phyloP scores from a whole-genome alignment of 2,888 invertebrate species.

The Timandra comae region DNA sequence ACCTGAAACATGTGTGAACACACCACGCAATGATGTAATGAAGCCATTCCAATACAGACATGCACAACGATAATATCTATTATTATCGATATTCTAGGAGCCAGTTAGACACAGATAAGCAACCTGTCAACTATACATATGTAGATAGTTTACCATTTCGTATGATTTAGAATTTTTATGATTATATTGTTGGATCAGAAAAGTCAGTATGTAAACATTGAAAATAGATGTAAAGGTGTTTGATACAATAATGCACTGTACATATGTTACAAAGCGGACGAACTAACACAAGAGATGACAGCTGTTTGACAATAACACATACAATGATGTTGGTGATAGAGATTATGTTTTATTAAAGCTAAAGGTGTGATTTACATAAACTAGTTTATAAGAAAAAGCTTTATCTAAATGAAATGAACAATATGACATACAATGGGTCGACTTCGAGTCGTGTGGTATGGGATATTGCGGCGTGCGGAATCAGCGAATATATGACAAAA shows the following conservation, averaged over 20 bases:
- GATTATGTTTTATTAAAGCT: conserved; percentile 26
- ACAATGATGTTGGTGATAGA: conserved; percentile 25
- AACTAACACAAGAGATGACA: conserved; percentile 25
- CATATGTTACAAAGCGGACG: conserved; percentile 30
- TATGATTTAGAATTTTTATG: conserved; percentile 2
- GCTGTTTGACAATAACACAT: conserved; percentile 26
- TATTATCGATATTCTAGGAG: conserved; percentile 42
- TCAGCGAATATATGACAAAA: conserved; percentile 11
- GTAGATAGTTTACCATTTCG: conserved; percentile 4
- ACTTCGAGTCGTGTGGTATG: conserved; percentile 60
- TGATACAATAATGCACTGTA: too few species aligned
- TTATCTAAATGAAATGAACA: conserved; percentile 32
- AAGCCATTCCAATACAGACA: conserved; percentile 75
- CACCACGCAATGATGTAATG: conserved; percentile 77
- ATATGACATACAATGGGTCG: conserved; percentile 65
- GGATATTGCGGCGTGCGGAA: conserved; percentile 35
- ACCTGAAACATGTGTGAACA: conserved; percentile 82
- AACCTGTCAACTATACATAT: conserved; percentile 27
- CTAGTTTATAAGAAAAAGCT: conserved; percentile 25
- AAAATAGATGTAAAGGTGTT: conserved; percentile 15
- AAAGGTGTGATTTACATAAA: conserved; percentile 33
- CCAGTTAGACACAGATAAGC: conserved; percentile 59
- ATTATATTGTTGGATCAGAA: conserved; percentile 1
- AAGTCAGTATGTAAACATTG: conserved; percentile 14
- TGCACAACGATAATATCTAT: conserved; percentile 56